Base-by-base conservation (phyloP, 2,888 invertebrate genomes). In the Clusia tigrina region DNA sequence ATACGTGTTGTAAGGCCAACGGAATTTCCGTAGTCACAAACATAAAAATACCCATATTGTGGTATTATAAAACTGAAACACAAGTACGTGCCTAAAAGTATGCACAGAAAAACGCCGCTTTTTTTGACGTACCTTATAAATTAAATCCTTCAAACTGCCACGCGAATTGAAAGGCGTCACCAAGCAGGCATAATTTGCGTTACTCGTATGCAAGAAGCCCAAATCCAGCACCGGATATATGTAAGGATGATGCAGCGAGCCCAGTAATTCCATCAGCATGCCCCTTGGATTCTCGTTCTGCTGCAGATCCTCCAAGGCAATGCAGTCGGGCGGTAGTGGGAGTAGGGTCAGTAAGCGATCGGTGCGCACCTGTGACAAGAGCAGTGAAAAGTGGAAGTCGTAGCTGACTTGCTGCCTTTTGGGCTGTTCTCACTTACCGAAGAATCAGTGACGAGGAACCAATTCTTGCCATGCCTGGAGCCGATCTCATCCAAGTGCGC, bases 171-270 rank as follows among this genome's bases (percentile, higher is more conserved):
- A 90, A 0, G 95, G 95, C 74, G 92, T 89, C 2, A 96, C 90
- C 24, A 93, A 86, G 62, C 94, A 88, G 25, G 89, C 92, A 81
- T 87, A 88, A 70, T 87, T 87, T 2, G 86, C 87, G 64, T 87
- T 87, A 67, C 73, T 76, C 65, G 75, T 78, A 69, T 80, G 79
- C 81, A 89, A 87, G 78, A 95, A 90, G 76, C 94, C 94, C 69
- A 96, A 86, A 78, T 95, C 94, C 72, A 95, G 85, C 24, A 95
- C 90, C 0, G 96, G 96, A 84, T 93, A 94, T 69, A 96, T 92
- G 81, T 95, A 96, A 0, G 96, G 96, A 84, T 96, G 96, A 81
- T 96, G 95, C 48, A 95, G 86, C 10, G 92, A 91, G 58, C 93
- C 88, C 78, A 96, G 92, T 69, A 96, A 85, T 79, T 94, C 92